Evolutionary conservation across 1,140 invertebrate species (phyloP), one percentile per base, ranked within the genome.

Genomic region (Radopholus similis): DNA sequence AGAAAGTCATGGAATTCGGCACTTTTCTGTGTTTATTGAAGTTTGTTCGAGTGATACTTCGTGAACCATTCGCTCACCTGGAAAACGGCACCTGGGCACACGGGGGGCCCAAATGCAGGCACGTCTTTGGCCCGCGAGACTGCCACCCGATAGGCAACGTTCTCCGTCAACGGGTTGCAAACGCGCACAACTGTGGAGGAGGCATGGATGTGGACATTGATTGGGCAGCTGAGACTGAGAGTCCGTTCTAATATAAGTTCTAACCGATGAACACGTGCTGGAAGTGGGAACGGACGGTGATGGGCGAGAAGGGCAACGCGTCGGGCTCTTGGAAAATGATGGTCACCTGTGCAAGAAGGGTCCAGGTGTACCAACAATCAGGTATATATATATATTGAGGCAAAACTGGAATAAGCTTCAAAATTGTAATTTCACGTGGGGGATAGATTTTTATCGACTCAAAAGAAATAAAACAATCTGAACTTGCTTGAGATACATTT

Each of bases 311-410:
- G 1, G 93, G 91, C 44, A 90, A 85, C 37, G 93, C 90, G 60
- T 92, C 93, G 0, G 92, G 91, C 84, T 97, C 93, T 88, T 96
- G 94, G 86, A 94, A 95, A 47, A 95, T 90, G 75, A 94, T 92
- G 5, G 91, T 95, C n/a, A 94, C 59, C 59, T 62, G 49, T 9
- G 30, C 4, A n/a, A 21, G 1, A 47, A 35, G 5, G 38, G n/a
- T n/a, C 91, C 83, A 94, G 93, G 83, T 94, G n/a, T n/a, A n/a
- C n/a, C n/a, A n/a, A n/a, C n/a, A n/a, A n/a, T n/a, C n/a, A n/a
- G n/a, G n/a, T n/a, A n/a, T n/a, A n/a, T n/a, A n/a, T n/a, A n/a
- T n/a, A n/a, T n/a, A n/a, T n/a, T n/a, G n/a, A n/a, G n/a, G n/a
- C n/a, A n/a, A n/a, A n/a, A n/a, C n/a, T n/a, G n/a, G n/a, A n/a